These are phyloP conservation scores for Hybos culiciformis DNA, from an alignment of 2,888 invertebrate species.

Conservation along the genomic window DNA sequence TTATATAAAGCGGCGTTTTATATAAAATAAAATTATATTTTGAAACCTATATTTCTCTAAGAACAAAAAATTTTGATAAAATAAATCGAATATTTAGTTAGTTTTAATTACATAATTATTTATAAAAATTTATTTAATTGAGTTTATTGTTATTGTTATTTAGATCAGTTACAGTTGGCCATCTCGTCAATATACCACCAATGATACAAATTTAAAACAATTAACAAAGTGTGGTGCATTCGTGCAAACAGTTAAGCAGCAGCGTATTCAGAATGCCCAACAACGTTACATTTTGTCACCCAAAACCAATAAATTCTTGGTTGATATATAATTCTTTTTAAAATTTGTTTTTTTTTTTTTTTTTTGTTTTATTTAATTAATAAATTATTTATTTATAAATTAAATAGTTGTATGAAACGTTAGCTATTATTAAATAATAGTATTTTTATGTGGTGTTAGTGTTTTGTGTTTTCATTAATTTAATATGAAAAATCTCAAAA, in stretches of 20 bases:
- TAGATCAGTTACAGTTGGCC: conserved; percentile 45
- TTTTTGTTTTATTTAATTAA: background rate
- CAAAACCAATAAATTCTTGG: conserved; percentile 11
- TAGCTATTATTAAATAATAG: background rate
- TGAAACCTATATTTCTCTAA: too few species aligned
- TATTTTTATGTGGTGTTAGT: background rate
- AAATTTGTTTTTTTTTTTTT: conserved; percentile 8
- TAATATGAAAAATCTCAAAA: too few species aligned
- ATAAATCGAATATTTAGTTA: background rate
- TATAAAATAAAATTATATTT: too few species aligned
- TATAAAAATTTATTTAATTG: background rate
- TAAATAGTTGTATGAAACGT: background rate
- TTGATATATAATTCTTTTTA: conserved; percentile 6
- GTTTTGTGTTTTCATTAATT: background rate
- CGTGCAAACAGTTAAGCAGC: conserved; percentile 21
- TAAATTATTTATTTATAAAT: background rate
- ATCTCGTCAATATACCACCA: conserved; percentile 14
- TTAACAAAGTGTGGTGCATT: conserved; percentile 16
- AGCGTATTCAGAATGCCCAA: conserved; percentile 19
- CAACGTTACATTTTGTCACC: conserved; percentile 22
- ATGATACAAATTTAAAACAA: conserved; percentile 11
- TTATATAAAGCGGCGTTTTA: background rate
- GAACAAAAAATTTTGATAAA: background rate
- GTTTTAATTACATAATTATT: too few species aligned
- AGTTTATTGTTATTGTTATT: background rate